Evolutionary conservation across 1,140 invertebrate species (phyloP), one percentile per base, ranked within the genome.

Genomic region (Hypsibius dujardini): DNA sequence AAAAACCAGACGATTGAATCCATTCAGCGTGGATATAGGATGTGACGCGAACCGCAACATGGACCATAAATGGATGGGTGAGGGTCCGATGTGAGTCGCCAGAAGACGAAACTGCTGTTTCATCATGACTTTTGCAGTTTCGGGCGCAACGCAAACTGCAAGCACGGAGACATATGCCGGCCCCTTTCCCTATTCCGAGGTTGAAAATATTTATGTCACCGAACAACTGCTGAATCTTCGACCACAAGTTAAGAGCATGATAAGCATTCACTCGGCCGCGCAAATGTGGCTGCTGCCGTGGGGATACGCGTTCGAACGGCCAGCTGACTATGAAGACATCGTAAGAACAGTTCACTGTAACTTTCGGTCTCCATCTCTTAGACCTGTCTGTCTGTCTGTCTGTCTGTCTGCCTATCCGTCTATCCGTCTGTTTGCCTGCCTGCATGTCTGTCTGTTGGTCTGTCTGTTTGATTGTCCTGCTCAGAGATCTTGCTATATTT

Each of bases 21-120:
- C 50, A 7, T 72, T 72, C 47, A 46, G 60, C n/a, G 47, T 47
- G 7, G 73, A 72, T 47, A 46, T 73, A 14, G 71, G 71, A 15
- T 42, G 69, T n/a, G 71, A 72, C 47, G 2, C 70, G 28, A 72
- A 72, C 71, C 40, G 71, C 28, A 72, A 72, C 46, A 71, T 46
- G n/a, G 71, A 72, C 46, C 40, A 28, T 69, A 56, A 72, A 40
- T 72, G 71, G 71, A 72, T 72, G 71, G 15, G 71, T 71, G 56
- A 56, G 71, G 56, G 14, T 12, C 14, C 14, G 2, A 2, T 15
- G 42, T 70, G 42, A 2, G 15, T 60, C 42, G 46, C 56, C 45
- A 71, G 46, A 70, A 2, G 2, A 50, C 14, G 7, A 47, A 45
- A 45, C n/a, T n/a, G 15, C 56, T 59, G 28, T 56, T 56, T 56